Evolutionary conservation across 2,888 invertebrate genomes (phyloP), one percentile per base, ranked within the genome.

Genomic region (Parelbella ahira): DNA sequence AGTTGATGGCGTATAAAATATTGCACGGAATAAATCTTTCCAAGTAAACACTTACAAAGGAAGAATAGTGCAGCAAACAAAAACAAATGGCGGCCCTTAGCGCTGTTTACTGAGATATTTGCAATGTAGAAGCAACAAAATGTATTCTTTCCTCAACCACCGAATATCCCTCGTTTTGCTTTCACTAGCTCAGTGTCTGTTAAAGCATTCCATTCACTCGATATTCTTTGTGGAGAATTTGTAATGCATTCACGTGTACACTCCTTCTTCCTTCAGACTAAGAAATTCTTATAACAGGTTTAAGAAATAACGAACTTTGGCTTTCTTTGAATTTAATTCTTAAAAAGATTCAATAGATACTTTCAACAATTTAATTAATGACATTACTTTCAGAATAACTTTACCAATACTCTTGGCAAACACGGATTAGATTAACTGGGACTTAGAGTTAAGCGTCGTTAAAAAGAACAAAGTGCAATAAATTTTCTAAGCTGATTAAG

Each of bases 181-280:
- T 28, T 28, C 42, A 18, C 42, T 18, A 33, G 34, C 34, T 34
- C 34, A 23, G 34, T 34, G 21, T 42, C 34, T 34, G 34, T 20
- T 23, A 34, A 34, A 42, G 21, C 28, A 42, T 45, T 45, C 37
- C 25, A 32, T 37, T 32, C 21, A 34, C 41, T 37, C 41, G 38
- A 47, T 47, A 45, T 33, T 29, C 30, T 38, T 46, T 27, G 45
- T 38, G 38, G 2, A 20, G 32, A 29, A 33, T 41, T 30, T 24
- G 25, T 41, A 41, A 41, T 32, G 11, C 19, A n/a, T 37, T 27
- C 44, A 30, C 9, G 11, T 32, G 10, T 12, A 7, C 10, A 21
- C 15, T 1, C 11, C 5, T 12, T 8, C 8, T 6, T 11, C 3
- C 6, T 7, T 9, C 2, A 11, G 3, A 18, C 10, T 15, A 34